phyloP scores from a whole-genome alignment of 2,888 invertebrate species.

The Apamea crenata region DNA sequence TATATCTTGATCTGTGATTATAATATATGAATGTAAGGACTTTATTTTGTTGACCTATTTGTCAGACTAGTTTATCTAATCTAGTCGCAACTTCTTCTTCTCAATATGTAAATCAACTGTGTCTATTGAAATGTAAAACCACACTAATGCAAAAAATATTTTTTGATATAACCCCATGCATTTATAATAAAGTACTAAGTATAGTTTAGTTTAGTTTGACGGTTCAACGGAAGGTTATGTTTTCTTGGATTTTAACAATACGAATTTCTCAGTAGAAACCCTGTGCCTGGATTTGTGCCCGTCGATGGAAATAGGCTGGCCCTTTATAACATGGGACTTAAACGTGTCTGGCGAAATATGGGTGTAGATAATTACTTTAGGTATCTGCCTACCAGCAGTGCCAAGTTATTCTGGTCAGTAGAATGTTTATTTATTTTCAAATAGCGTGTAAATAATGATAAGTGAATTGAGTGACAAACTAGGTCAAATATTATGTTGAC shows the following conservation, averaged over 20 bases:
- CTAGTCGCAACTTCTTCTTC: not conserved
- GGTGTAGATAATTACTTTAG: not conserved
- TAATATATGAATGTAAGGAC: not conserved
- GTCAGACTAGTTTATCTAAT: not conserved
- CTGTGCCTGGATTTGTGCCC: not conserved
- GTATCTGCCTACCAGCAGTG: not conserved
- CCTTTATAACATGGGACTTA: not conserved
- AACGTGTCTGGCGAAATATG: not conserved
- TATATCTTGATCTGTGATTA: not conserved
- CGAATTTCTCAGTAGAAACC: not conserved
- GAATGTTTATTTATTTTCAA: conserved; percentile 28
- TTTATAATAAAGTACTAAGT: not conserved
- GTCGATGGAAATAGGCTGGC: not conserved
- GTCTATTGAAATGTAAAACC: not conserved
- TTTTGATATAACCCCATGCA: not conserved
- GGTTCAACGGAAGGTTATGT: not conserved
- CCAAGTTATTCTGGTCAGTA: conserved; percentile 8
- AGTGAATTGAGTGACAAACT: conserved; percentile 37
- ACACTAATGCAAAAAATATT: not conserved
- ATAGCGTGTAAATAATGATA: conserved; percentile 24
- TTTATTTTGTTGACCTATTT: not conserved
- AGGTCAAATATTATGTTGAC: conserved; percentile 52
- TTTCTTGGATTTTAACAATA: not conserved
- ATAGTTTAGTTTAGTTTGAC: too few relatives aligned
- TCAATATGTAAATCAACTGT: not conserved